Evolutionary conservation across 2,113 vertebrate genomes (phyloP), one percentile per base, ranked within the genome.

Genomic region (Hippocampus barbouri): DNA sequence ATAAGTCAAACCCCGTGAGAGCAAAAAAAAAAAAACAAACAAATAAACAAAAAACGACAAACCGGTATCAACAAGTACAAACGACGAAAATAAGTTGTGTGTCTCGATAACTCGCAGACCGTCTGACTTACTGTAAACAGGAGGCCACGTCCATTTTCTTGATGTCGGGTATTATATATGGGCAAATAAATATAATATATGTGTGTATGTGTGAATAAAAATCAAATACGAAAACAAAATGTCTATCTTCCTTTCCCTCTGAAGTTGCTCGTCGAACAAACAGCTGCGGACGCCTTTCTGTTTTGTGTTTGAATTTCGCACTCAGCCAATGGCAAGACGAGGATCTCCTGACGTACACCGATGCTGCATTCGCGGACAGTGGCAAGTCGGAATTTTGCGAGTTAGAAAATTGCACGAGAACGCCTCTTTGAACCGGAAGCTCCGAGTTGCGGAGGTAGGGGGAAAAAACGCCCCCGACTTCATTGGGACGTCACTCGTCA

Each of bases 61-160:
- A 14, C 5, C 56, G 30, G 10, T 6, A 15, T 6, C 34, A 27
- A 14, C 3, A 60, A 60, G 11, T 14, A 8, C 57, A 34, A 61
- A 61, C 14, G 21, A 60, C 57, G 12, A 60, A 1, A 30, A 16
- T 23, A 23, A 45, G 23, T 12, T 23, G 21, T 14, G 25, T 8
- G 12, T 30, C 5, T 16, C 2, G 56, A 1, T 27, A 27, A 23
- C 23, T 59, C 23, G 57, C 21, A 56, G 9, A 56, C 27, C 12
- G 5, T 27, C 1, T 27, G 20, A 87, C 88, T 87, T 85, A 91
- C 91, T 86, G 83, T 83, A 90, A 81, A 75, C 79, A 83, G 23
- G 66, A 1, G 1, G 54, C 12, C 11, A 87, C 30, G 62, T 92
- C 89, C 90, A 91, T 91, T 21, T 56, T 15, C 2, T 0, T 40